Evolutionary conservation across 2,888 invertebrate species (phyloP).

Genomic region (Mechanitis mazaeus): DNA sequence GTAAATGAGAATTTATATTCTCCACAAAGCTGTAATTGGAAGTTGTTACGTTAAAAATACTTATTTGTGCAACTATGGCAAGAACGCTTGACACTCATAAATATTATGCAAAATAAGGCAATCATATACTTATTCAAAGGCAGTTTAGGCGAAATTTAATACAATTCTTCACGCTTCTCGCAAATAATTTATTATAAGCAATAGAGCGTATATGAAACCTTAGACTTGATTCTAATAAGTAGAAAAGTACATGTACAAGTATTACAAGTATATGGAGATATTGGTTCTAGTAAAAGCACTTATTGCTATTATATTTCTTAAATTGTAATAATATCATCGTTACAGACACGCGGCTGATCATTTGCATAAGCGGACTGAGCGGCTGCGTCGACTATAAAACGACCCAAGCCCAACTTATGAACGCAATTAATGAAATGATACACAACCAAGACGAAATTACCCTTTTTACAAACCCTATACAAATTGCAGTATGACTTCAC

Average conservation of each 20-base stretch:
- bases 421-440: slow-evolving; percentile 71
- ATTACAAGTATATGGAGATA: slow-evolving; percentile 17
- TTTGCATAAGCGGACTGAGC: slow-evolving; percentile 65
- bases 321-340: slow-evolving; percentile 71
- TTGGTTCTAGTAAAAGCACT: slow-evolving; percentile 39
- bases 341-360: slow-evolving; percentile 64
- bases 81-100: slow-evolving; percentile 15
- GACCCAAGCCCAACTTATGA: slow-evolving; percentile 61
- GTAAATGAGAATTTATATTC: slow-evolving; percentile 11
- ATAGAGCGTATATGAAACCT: neutral
- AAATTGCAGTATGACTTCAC: slow-evolving; percentile 33
- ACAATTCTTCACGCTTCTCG: slow-evolving; percentile 10
- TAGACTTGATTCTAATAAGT: too few species aligned
- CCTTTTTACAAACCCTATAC: slow-evolving; percentile 41
- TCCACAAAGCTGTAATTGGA: slow-evolving; percentile 6
- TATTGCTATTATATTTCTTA: slow-evolving; percentile 73
- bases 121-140: slow-evolving; percentile 14
- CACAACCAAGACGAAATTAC: slow-evolving; percentile 49
- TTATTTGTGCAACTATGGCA: slow-evolving; percentile 12
- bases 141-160: slow-evolving; percentile 21
- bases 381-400: slow-evolving; percentile 63
- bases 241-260: too few species aligned
- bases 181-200: neutral
- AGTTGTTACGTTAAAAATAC: slow-evolving; percentile 16
- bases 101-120: slow-evolving; percentile 16